These are phyloP conservation scores for Madoqua kirkii DNA, from an alignment of 2,113 vertebrate genomes.

Conservation along the genomic window DNA sequence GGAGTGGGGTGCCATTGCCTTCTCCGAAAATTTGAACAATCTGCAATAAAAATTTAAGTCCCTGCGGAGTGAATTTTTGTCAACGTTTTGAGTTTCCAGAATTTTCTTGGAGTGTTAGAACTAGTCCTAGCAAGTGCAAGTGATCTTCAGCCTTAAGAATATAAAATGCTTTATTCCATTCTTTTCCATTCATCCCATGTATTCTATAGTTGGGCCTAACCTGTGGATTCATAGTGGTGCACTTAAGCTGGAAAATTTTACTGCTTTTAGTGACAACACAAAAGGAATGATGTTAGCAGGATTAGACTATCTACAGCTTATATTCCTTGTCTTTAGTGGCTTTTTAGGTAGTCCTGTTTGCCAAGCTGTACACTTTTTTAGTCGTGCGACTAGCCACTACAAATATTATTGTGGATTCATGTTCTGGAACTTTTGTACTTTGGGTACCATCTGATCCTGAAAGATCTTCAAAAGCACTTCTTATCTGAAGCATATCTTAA, in stretches of 20 bases:
- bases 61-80: background rate
- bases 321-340: background rate
- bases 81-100: background rate
- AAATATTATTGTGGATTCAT: background rate
- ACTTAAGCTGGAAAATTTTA: background rate
- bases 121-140: background rate
- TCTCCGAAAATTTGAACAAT: background rate
- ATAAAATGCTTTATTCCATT: background rate
- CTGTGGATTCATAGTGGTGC: background rate
- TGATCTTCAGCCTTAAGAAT: background rate
- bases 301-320: background rate
- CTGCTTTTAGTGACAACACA: background rate
- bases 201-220: background rate
- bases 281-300: background rate
- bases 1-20: background rate
- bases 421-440: background rate
- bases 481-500: background rate
- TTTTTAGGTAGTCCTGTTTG: background rate
- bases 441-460: background rate
- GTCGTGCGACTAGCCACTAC: background rate
- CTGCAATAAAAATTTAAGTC: background rate
- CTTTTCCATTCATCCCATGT: background rate
- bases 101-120: background rate
- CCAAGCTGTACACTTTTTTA: background rate
- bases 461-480: background rate